Evolutionary conservation across 2,113 vertebrate genomes (phyloP), one percentile per base, ranked within the genome.

Genomic region (Alosa alosa): DNA sequence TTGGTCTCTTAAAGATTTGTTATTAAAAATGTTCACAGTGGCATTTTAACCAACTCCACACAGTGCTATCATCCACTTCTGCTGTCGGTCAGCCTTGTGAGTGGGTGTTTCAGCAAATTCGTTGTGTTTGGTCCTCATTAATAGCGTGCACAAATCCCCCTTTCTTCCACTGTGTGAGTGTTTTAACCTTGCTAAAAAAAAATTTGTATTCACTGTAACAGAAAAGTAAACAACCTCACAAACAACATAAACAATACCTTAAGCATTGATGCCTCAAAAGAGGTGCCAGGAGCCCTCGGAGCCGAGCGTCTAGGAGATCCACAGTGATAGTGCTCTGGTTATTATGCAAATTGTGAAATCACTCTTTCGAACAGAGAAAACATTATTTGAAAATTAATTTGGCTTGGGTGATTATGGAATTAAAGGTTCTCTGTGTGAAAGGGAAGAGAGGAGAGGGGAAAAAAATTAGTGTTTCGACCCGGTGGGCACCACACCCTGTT

Each of bases 331-430:
- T 82, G 82, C 87, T 41, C 25, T 52, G 84, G 82, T 81, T 84
- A 86, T 84, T 86, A 88, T 88, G 85, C 82, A 86, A 88, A 88
- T 88, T 25, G 25, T 17, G 41, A 72, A 75, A 85, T 82, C 86
- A 50, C 50, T 86, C 83, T 86, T 78, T 72, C 68, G 57, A 84
- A 86, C 72, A 64, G 82, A 31, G 36, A 25, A 57, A 31, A 49
- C 60, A 78, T 82, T 86, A 86, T 84, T 88, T 39, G 20, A 84
- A 84, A 86, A 86, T 84, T 9, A 72, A 86, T 82, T 88, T 88
- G 83, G 85, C 36, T 72, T 50, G 6, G 78, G 85, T 84, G 85
- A 86, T 88, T 86, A 88, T 86, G 85, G 83, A 88, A 86, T 84
- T 84, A 84, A 47, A 84, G 85, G 22, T 84, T 72, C 60, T 36